Evolutionary conservation across 92 coral and sea anemone species (phyloP).

Genomic region (Galaxea fascicularis): DNA sequence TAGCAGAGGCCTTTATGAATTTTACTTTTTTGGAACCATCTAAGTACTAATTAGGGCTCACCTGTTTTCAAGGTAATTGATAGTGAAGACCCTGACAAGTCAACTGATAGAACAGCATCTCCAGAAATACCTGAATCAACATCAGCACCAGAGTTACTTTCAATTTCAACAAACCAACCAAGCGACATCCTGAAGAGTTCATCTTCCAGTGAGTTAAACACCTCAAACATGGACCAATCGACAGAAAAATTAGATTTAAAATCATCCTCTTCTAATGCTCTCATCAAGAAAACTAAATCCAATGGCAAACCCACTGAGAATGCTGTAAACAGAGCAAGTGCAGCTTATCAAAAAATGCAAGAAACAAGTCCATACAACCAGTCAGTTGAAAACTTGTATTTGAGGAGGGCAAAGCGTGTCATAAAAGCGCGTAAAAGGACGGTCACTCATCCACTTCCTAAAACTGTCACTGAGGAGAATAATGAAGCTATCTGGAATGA

Average conservation of each 20-base stretch:
- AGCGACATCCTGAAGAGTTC: not conserved
- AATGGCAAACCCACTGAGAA: slow-evolving; percentile 26
- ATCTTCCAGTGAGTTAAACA: slow-evolving; percentile 5
- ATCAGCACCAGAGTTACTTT: slow-evolving; percentile 19
- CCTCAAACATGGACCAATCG: not conserved
- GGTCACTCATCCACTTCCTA: slow-evolving; percentile 58
- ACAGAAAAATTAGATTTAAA: slow-evolving; percentile 7
- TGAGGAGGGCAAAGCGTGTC: slow-evolving; percentile 41
- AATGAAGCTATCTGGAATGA: slow-evolving; percentile 70
- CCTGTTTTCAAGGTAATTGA: not conserved
- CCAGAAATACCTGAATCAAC: slow-evolving; percentile 21
- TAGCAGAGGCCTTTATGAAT: too few species aligned
- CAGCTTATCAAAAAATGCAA: slow-evolving; percentile 34
- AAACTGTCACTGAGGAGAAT: slow-evolving; percentile 36
- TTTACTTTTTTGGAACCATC: too few species aligned
- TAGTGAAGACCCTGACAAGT: not conserved
- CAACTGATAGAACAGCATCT: not conserved
- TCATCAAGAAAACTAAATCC: slow-evolving; percentile 28
- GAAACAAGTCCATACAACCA: slow-evolving; percentile 77
- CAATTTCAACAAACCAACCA: not conserved
- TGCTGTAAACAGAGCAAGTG: slow-evolving; percentile 45
- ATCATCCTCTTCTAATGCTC: slow-evolving; percentile 22
- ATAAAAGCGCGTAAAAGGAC: slow-evolving; percentile 71
- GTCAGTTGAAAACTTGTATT: slow-evolving; percentile 70
- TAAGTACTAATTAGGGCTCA: not conserved